Percentiles rank a stretch among this genome's conserved stretches.
phyloP scores from a whole-genome alignment of 2,113 vertebrate genomes.

The Gymnorhina tibicen region DNA sequence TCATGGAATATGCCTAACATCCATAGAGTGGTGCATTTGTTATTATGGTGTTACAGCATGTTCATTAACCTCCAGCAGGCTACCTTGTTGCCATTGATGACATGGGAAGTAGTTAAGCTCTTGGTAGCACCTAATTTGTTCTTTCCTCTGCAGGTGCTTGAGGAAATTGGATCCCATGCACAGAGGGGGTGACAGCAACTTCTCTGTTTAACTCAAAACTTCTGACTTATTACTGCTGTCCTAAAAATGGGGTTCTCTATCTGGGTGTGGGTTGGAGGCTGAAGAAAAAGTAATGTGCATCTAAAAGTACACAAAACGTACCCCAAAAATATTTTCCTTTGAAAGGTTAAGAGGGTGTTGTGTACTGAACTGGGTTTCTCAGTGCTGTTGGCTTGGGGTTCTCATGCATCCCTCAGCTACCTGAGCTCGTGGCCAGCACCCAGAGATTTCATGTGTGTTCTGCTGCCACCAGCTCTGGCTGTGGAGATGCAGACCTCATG shows the following conservation, averaged over 20 bases:
- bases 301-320: background rate
- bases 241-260: background rate
- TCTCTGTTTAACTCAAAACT: constrained; percentile 17
- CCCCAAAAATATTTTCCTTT: background rate
- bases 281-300: background rate
- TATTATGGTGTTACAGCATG: background rate
- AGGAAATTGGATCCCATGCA: constrained; percentile 36
- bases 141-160: constrained; percentile 31
- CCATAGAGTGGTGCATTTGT: background rate
- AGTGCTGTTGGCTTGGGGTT: background rate
- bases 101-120: constrained; percentile 45
- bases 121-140: constrained; percentile 53
- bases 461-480: background rate
- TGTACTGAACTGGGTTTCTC: background rate
- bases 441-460: rapidly evolving
- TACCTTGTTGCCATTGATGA: constrained; percentile 53
- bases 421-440: background rate
- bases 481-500: rapidly evolving
- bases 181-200: constrained; percentile 4
- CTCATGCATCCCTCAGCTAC: background rate
- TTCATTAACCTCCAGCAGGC: constrained; percentile 57
- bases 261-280: background rate
- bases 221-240: constrained; percentile 14
- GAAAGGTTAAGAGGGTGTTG: background rate
- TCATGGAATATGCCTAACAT: background rate